Evolutionary conservation across 2,113 vertebrate genomes (phyloP), one percentile per base, ranked within the genome.

Genomic region (Apteryx mantelli): DNA sequence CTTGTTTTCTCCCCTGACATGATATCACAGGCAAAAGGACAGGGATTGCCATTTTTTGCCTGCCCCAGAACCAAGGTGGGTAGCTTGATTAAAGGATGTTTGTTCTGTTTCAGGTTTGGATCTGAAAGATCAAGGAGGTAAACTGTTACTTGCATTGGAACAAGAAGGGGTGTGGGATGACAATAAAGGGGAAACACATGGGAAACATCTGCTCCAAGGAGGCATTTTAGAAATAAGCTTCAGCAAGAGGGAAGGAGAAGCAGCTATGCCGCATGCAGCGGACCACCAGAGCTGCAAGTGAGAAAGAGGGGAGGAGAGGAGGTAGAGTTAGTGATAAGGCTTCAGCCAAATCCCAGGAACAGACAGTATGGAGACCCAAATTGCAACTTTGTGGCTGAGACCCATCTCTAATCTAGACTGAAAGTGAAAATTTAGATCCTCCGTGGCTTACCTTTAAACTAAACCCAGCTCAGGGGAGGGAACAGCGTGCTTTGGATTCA

Each of bases 151-250:
- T 93, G 70, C 48, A 44, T 61, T 87, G 56, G 42, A 94, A 79
- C 38, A 89, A 21, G 22, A 77, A 4, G 28, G 58, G 55, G 22
- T 21, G 22, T 38, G 73, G 74, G 50, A 73, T 86, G n/a, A 80
- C 82, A 75, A 58, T 30, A 52, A 69, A 91, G 52, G 38, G 24
- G 63, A 89, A 89, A 86, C 91, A 95, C 68, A 30, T 89, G 94
- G 81, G 69, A 95, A 92, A 87, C 89, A 91, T 95, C 95, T 93
- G 92, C 74, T 91, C 25, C 20, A 38, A 71, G 86, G 38, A 89
- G 69, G 25, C 46, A 40, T 76, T 92, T 95, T 89, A 89, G 78
- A 87, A 90, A 78, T 85, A 85, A 91, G 26, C 18, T 73, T 94
- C 87, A 81, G 75, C 44, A 89, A 61, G 70, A 89, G 46, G 60